Conservation (phyloP, 2,888 invertebrate species). For the Pyrrhosoma nymphula region DNA sequence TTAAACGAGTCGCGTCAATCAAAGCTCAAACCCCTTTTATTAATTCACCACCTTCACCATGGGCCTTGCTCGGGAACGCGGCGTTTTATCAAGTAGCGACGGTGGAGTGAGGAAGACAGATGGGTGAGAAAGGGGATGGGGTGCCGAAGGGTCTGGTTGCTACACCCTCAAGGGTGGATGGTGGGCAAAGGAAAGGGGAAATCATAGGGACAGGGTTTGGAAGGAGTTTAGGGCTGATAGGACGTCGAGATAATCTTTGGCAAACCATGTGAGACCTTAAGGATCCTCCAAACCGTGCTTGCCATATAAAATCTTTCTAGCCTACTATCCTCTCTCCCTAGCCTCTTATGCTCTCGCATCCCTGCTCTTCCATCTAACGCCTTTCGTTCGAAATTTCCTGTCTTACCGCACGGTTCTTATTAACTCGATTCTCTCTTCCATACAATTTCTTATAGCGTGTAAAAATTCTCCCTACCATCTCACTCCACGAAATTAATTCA, state of each 20-base stretch:
- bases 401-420: too few relatives aligned
- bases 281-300: conserved; percentile 43
- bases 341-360: background rate
- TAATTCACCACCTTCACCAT: conserved; percentile 8
- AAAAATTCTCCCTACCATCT: too few relatives aligned
- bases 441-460: too few relatives aligned
- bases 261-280: conserved; percentile 57
- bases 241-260: conserved; percentile 43
- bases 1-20: conserved; percentile 63
- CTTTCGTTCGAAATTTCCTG: background rate
- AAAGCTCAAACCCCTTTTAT: conserved; percentile 54
- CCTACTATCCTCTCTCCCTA: background rate
- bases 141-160: background rate
- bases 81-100: conserved; percentile 35
- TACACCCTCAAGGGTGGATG: background rate
- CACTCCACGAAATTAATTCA: too few relatives aligned
- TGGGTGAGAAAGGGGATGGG: background rate
- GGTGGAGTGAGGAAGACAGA: conserved; percentile 31
- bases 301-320: conserved; percentile 43
- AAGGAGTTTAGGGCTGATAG: background rate
- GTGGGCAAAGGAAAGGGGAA: background rate
- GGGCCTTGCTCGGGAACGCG: background rate
- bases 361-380: background rate
- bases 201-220: background rate
- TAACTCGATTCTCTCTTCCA: too few relatives aligned